Conservation (phyloP, 2,888 invertebrate genomes). For the Temnothorax ravouxi region DNA sequence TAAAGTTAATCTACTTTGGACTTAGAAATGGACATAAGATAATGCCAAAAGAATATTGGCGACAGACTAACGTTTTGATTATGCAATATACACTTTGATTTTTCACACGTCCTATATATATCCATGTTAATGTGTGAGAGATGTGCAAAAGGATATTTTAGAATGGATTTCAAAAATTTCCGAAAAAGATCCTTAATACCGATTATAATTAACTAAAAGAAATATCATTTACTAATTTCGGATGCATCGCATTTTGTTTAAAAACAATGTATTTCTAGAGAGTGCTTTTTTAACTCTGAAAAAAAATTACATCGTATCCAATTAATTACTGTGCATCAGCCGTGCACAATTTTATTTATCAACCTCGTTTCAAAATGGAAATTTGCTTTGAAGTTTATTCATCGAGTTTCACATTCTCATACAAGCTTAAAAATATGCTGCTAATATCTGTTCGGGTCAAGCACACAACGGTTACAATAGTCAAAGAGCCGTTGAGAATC, state of each 20-base stretch:
- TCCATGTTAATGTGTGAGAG: background rate
- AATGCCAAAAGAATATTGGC: background rate
- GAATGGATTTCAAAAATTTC: background rate
- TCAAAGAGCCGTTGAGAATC: slow-evolving; percentile 45
- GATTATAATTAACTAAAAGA: background rate
- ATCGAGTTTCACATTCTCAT: background rate
- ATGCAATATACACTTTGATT: background rate
- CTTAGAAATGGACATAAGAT: too few relatives aligned
- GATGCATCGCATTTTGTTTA: background rate
- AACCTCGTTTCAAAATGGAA: slow-evolving; percentile 9
- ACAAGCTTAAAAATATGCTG: slow-evolving; percentile 12
- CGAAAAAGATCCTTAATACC: background rate
- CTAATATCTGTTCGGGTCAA: background rate
- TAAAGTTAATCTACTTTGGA: too few relatives aligned
- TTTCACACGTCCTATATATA: background rate
- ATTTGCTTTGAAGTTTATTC: slow-evolving; percentile 5
- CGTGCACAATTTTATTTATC: slow-evolving; percentile 12
- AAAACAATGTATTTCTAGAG: background rate
- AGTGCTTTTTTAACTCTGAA: background rate
- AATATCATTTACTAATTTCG: background rate
- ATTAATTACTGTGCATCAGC: background rate
- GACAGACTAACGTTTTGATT: slow-evolving; percentile 12
- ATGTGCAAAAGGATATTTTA: background rate
- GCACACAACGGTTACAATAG: slow-evolving; percentile 9
- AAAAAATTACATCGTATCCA: background rate